Evolutionary conservation across 2,113 vertebrate genomes (phyloP).

Genomic region (Illadopsis cleaveri): DNA sequence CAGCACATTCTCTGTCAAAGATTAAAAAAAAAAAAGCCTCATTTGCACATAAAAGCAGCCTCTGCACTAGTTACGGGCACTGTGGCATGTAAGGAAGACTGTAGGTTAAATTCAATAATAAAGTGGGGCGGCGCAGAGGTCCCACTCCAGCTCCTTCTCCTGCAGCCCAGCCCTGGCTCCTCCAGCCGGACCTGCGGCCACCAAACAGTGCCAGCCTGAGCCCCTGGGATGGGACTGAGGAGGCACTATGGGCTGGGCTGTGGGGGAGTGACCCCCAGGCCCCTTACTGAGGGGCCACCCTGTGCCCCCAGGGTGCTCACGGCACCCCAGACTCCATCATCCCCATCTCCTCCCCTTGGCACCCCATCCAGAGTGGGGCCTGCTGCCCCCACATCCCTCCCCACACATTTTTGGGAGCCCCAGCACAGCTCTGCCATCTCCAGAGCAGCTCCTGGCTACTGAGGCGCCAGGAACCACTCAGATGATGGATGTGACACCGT

Average conservation of each 20-base stretch:
- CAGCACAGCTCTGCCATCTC: fast-evolving
- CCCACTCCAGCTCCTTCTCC: neutral
- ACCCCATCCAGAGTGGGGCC: fast-evolving
- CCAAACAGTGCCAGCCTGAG: fast-evolving
- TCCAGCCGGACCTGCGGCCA: fast-evolving
- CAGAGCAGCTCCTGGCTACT: fast-evolving
- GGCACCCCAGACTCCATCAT: neutral
- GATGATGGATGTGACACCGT: fast-evolving
- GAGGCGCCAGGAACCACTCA: fast-evolving
- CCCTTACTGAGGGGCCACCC: neutral
- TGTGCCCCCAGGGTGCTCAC: fast-evolving
- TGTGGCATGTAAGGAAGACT: constrained; percentile 74
- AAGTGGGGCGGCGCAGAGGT: constrained; percentile 8
- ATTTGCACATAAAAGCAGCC: constrained; percentile 87
- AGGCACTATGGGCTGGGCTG: neutral
- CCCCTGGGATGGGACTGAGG: neutral
- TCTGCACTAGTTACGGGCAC: constrained; percentile 64
- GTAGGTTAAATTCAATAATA: constrained; percentile 79
- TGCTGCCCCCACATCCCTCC: neutral
- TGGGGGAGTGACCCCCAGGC: fast-evolving
- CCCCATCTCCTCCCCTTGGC: fast-evolving
- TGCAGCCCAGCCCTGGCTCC: neutral
- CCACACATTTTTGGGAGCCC: fast-evolving
- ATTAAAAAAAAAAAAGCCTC: constrained; percentile 74
- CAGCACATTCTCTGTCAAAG: constrained; percentile 78